Conservation (phyloP, 2,888 invertebrate genomes). For the Frankliniella fusca region DNA sequence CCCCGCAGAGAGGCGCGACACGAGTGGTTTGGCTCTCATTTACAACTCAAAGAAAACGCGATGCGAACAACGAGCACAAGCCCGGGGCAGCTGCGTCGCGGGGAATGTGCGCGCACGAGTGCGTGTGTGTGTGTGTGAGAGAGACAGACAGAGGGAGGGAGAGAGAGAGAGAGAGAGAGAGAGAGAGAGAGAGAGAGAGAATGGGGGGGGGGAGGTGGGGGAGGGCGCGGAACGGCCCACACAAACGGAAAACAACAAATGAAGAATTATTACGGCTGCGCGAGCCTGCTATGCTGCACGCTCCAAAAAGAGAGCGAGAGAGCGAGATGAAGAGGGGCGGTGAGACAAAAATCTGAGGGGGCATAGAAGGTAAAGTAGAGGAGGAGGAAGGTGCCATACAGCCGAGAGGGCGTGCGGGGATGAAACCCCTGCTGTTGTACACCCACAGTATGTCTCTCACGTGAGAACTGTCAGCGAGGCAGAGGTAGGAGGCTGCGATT, state of each 20-base stretch:
- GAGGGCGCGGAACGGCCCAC: background rate
- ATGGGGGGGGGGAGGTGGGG: background rate
- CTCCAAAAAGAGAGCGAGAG: background rate
- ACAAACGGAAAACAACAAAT: constrained; percentile 11
- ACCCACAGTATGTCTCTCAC: too few species aligned
- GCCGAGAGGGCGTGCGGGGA: background rate
- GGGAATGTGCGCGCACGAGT: too few species aligned
- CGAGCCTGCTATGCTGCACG: background rate
- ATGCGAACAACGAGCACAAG: background rate
- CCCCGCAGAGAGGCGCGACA: background rate
- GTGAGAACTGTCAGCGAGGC: too few species aligned
- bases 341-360: background rate
- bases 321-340: background rate
- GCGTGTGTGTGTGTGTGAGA: background rate
- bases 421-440: too few species aligned
- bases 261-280: constrained; percentile 1
- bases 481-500: too few species aligned
- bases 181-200: constrained; percentile 31
- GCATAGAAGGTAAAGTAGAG: background rate
- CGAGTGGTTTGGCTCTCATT: background rate
- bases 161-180: constrained; percentile 30
- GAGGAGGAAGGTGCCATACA: background rate
- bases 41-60: background rate
- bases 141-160: background rate
- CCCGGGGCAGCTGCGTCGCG: background rate